phyloP scores from a whole-genome alignment of 2,113 vertebrate species.

The Aegithalos caudatus region DNA sequence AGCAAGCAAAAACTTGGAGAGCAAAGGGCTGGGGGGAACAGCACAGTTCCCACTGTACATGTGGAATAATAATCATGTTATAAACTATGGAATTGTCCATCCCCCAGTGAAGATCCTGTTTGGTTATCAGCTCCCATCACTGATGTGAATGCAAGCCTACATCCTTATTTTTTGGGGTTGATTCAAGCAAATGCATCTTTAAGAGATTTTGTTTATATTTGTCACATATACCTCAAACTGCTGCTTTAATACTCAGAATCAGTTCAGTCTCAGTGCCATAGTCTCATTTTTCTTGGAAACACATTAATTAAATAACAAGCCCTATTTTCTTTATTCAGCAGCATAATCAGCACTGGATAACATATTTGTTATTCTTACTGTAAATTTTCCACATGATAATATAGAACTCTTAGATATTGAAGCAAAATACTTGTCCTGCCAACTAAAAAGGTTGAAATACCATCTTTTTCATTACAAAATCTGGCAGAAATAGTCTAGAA shows the following conservation, averaged over 20 bases:
- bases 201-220: neutral
- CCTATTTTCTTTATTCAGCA: neutral
- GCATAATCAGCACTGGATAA: neutral
- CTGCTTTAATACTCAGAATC: neutral
- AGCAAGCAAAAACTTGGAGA: neutral
- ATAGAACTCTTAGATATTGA: neutral
- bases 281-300: neutral
- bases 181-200: neutral
- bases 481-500: neutral
- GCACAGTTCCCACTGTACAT: too few species aligned
- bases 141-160: neutral
- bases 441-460: neutral
- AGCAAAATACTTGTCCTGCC: neutral
- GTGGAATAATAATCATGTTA: neutral
- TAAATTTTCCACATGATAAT: neutral
- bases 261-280: neutral
- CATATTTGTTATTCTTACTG: neutral
- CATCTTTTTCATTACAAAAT: neutral
- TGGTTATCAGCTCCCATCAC: neutral
- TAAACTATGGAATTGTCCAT: neutral
- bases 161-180: fast-evolving
- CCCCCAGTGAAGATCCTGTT: neutral
- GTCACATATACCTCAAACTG: neutral
- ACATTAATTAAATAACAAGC: neutral
- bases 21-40: neutral